These are phyloP conservation scores for Sarcophaga rosellei DNA, from an alignment of 2,888 invertebrate genomes.

Conservation along the genomic window DNA sequence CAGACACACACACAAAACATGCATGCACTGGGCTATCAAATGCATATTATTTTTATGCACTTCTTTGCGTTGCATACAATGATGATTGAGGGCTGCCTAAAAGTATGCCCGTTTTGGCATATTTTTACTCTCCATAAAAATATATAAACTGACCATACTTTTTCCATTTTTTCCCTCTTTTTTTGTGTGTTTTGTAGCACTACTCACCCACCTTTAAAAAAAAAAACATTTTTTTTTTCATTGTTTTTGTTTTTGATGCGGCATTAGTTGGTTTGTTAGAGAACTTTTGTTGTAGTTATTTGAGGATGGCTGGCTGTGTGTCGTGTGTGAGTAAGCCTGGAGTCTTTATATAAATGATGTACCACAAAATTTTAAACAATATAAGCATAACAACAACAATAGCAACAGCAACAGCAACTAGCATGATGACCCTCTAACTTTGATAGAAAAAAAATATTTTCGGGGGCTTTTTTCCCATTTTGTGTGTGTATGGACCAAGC, in stretches of 20 bases:
- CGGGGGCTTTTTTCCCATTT: background rate
- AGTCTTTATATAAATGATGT: constrained; percentile 50
- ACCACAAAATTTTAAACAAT: constrained; percentile 64
- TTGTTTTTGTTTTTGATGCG: background rate
- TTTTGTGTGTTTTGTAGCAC: no score
- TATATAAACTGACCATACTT: constrained; percentile 11
- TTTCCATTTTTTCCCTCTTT: no score
- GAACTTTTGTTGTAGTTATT: no score
- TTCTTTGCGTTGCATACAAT: constrained; percentile 53
- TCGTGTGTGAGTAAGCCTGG: constrained; percentile 36
- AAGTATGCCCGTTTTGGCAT: constrained; percentile 54
- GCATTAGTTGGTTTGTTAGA: background rate
- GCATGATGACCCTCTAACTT: constrained; percentile 32
- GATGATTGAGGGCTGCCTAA: constrained; percentile 63
- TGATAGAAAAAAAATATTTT: constrained; percentile 9
- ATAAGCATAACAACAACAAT: background rate
- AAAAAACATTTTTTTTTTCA: background rate
- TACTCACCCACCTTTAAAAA: no score
- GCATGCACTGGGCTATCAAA: background rate
- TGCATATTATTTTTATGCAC: constrained; percentile 47
- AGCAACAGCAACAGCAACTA: no score
- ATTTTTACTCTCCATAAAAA: constrained; percentile 46
- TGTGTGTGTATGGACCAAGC: no score
- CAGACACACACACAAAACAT: background rate
- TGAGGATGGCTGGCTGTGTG: no score